Evolutionary conservation across 2,113 vertebrate genomes (phyloP).

Genomic region (Cephalopterus ornatus): DNA sequence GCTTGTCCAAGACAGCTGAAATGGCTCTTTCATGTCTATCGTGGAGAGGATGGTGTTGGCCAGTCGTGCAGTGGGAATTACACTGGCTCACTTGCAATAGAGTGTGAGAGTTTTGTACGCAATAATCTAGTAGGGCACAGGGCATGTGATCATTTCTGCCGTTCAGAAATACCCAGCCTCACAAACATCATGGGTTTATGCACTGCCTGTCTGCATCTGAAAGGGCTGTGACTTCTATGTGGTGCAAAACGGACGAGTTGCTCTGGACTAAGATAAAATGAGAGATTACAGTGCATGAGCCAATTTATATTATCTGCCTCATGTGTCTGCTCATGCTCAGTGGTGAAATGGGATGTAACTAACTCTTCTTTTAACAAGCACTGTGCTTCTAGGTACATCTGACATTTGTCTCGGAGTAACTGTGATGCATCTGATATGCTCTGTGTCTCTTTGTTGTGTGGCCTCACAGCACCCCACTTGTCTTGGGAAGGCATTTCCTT

Average conservation of each 20-base stretch:
- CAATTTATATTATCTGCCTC: neutral
- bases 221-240: neutral
- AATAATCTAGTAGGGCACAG: neutral
- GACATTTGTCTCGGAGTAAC: neutral
- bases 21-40: neutral
- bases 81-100: neutral
- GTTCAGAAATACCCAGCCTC: neutral
- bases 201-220: neutral
- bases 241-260: neutral
- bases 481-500: neutral
- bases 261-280: neutral
- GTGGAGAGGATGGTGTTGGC: neutral
- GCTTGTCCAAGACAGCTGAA: neutral
- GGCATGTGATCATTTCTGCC: neutral
- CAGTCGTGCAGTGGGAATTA: neutral
- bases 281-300: neutral
- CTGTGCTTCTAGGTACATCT: slow-evolving; percentile 4
- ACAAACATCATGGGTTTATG: neutral
- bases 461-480: neutral
- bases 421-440: neutral
- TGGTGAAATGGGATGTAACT: neutral
- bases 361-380: neutral
- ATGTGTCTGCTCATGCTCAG: neutral
- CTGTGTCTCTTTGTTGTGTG: neutral
- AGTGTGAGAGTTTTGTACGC: neutral